Conservation (phyloP, 37 sponge, comb jelly and placozoan species). For the Haliclona indistincta region DNA sequence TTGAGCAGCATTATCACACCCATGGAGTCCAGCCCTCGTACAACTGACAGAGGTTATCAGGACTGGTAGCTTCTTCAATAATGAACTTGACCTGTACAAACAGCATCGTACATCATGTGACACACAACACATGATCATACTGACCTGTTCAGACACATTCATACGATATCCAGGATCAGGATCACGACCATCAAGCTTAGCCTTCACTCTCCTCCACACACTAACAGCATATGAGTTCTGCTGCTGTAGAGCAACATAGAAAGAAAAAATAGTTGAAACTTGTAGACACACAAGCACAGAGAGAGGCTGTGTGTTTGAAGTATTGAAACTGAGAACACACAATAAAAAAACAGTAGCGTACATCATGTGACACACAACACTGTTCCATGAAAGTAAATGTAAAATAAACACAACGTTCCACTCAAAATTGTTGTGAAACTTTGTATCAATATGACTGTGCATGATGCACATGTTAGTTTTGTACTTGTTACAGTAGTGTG, state of each 20-base stretch:
- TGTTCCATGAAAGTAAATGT: no score
- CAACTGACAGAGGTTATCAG: slow-evolving; percentile 90
- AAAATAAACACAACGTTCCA: no score
- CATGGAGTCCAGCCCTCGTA: slow-evolving; percentile 99
- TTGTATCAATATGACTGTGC: no score
- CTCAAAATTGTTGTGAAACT: no score
- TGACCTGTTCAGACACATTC: slow-evolving; percentile 86
- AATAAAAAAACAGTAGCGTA: not conserved
- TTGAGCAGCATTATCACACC: slow-evolving; percentile 64
- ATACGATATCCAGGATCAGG: slow-evolving; percentile 59
- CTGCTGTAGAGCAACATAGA: slow-evolving; percentile 85
- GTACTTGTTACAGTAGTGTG: no score
- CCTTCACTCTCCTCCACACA: slow-evolving; percentile 95
- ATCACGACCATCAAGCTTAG: slow-evolving; percentile 94
- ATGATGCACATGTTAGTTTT: no score
- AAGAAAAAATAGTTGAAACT: no score
- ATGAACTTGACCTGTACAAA: slow-evolving; percentile 82
- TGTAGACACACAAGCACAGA: no score
- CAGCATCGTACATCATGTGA: not conserved
- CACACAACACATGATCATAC: not conserved
- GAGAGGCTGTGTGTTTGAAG: no score
- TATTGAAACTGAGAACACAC: no score
- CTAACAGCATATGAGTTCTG: slow-evolving; percentile 89
- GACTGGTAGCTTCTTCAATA: slow-evolving; percentile 85
- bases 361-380: not conserved